Conservation (phyloP, 2,113 vertebrate species). For the Cepphus grylle region DNA sequence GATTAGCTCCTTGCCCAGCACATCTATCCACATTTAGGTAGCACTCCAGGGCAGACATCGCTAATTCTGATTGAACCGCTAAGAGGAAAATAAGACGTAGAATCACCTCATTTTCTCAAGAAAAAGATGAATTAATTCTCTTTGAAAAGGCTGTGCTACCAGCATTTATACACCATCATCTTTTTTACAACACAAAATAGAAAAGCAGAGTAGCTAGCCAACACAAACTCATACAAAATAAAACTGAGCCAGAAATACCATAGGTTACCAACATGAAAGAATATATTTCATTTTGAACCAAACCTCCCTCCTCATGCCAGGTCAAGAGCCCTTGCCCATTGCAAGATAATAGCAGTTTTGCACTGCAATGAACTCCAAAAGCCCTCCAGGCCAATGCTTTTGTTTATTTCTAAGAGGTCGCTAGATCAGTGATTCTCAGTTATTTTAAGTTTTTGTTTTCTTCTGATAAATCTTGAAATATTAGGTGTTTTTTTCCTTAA, state of each 20-base stretch:
- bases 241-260: background rate
- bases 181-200: background rate
- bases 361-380: background rate
- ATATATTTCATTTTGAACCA: background rate
- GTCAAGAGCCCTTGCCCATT: background rate
- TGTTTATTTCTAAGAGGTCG: background rate
- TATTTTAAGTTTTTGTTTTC: background rate
- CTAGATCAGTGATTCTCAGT: background rate
- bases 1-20: background rate
- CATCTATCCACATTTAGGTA: background rate
- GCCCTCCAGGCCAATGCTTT: background rate
- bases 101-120: background rate
- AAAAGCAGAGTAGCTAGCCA: background rate
- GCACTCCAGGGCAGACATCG: background rate
- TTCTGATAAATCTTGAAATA: background rate
- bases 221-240: background rate
- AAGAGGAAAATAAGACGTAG: background rate
- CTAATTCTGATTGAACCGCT: background rate
- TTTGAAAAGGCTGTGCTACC: background rate
- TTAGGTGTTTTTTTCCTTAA: background rate
- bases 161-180: background rate
- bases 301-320: background rate
- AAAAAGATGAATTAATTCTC: background rate
- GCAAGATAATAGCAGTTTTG: background rate
- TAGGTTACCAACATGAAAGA: background rate